phyloP scores from a whole-genome alignment of 1,140 invertebrate species.

The Lamellibrachia luymesi region DNA sequence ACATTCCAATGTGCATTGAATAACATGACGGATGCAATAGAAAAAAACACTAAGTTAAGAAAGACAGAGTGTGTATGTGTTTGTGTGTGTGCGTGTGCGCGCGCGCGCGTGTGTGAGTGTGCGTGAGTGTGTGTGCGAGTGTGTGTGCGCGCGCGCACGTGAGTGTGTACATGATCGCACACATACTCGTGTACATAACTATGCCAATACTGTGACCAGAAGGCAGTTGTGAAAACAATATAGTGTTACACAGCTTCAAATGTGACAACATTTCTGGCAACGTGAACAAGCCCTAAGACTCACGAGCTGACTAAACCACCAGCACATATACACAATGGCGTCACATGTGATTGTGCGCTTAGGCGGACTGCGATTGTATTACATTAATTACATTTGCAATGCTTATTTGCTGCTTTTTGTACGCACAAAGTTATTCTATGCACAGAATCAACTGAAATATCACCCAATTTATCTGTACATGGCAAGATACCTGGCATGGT shows the following conservation, averaged over 20 bases:
- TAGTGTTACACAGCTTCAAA: background rate
- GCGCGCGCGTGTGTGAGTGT: background rate
- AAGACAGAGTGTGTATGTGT: background rate
- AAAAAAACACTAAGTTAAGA: background rate
- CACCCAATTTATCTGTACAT: too few relatives aligned
- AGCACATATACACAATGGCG: background rate
- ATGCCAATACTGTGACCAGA: background rate
- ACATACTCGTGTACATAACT: background rate
- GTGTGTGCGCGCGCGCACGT: background rate
- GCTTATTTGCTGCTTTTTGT: background rate
- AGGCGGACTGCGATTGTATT: background rate
- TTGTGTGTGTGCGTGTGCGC: background rate
- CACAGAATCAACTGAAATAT: background rate
- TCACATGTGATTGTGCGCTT: background rate
- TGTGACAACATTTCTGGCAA: background rate
- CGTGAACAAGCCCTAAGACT: background rate
- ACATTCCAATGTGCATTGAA: too few relatives aligned
- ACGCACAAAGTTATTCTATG: background rate
- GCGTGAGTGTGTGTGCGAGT: background rate
- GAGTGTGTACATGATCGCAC: too few relatives aligned
- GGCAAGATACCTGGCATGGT: background rate
- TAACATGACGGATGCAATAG: too few relatives aligned
- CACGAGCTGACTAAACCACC: background rate
- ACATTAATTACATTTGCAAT: background rate
- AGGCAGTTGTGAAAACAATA: background rate